These are phyloP conservation scores for Coregonus suidteri DNA, from an alignment of 2,797 vertebrate genomes.

Conservation along the genomic window DNA sequence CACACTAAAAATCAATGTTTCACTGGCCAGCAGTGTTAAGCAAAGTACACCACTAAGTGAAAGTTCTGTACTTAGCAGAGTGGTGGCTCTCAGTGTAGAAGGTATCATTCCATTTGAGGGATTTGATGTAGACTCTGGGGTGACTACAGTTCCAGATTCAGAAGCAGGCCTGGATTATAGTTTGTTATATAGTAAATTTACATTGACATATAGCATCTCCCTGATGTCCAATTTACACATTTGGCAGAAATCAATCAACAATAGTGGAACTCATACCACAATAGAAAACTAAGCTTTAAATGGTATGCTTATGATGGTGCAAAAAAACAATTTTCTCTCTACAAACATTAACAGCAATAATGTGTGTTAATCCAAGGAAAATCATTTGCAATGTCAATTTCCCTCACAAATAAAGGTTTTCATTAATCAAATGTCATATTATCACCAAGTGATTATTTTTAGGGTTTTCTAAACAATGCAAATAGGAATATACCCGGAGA, in stretches of 20 bases:
- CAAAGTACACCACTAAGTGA: conserved; percentile 46
- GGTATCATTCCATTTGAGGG: not conserved
- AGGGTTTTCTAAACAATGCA: conserved; percentile 61
- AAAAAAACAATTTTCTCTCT: conserved; percentile 44
- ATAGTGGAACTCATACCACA: not conserved
- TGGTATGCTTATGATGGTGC: not conserved
- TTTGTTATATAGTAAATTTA: not conserved
- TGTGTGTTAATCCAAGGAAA: conserved; percentile 41
- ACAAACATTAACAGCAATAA: conserved; percentile 47
- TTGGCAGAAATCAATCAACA: conserved; percentile 7
- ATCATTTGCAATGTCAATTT: conserved; percentile 58
- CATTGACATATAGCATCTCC: not conserved
- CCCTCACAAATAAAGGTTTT: conserved; percentile 50
- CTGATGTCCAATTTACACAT: conserved; percentile 5
- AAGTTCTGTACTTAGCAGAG: conserved; percentile 42
- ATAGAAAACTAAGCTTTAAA: conserved; percentile 7
- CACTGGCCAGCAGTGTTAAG: conserved; percentile 44
- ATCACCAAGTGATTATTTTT: conserved; percentile 54
- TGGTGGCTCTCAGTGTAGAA: conserved; percentile 25
- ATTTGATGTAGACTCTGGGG: not conserved
- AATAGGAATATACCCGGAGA: conserved; percentile 34
- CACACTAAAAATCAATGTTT: conserved; percentile 42
- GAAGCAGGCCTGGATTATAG: not conserved
- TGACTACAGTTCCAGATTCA: not conserved
- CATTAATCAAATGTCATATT: conserved; percentile 60